Evolutionary conservation across 2,113 vertebrate species (phyloP).

Genomic region (Picathartes gymnocephalus): DNA sequence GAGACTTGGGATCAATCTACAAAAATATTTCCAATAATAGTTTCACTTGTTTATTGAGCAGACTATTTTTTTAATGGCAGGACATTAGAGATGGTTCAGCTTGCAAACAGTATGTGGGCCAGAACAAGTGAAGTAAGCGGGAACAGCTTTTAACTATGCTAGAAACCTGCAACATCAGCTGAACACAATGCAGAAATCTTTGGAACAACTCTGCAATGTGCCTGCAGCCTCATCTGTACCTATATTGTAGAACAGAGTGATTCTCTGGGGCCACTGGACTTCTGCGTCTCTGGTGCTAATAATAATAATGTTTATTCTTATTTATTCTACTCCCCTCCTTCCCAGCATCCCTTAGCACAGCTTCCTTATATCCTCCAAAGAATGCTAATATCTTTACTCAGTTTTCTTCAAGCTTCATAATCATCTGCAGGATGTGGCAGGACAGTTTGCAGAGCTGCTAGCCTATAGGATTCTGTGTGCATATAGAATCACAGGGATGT

Average conservation of each 20-base stretch:
- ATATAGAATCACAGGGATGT: not conserved
- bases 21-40: not conserved
- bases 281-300: not conserved
- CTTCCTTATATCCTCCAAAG: not conserved
- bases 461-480: not conserved
- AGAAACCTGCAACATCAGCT: not conserved
- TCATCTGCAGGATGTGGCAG: not conserved
- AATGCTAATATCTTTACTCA: not conserved
- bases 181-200: not conserved
- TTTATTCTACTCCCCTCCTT: not conserved
- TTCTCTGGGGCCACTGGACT: not conserved
- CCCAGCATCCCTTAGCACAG: not conserved
- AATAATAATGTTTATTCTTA: not conserved
- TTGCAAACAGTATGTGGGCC: not conserved
- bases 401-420: not conserved
- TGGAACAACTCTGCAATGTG: not conserved
- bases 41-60: not conserved
- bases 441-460: not conserved
- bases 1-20: not conserved
- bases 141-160: not conserved
- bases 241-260: not conserved
- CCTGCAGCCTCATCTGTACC: not conserved
- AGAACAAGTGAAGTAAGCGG: not conserved
- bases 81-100: not conserved
- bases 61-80: not conserved